phyloP scores from a whole-genome alignment of 2,888 invertebrate species.

The Formica aserva region DNA sequence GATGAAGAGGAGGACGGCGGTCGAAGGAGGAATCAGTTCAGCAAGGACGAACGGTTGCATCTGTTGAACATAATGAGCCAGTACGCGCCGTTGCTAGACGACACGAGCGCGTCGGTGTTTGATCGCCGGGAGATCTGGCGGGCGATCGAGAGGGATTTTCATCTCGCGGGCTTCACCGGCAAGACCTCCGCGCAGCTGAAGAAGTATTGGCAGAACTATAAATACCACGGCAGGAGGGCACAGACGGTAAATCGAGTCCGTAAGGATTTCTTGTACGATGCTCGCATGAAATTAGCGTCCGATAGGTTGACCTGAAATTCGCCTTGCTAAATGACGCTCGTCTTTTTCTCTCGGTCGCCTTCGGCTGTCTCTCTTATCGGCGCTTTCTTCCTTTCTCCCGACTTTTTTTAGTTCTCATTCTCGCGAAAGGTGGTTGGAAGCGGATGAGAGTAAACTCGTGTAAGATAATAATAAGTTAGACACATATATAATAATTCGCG shows the following conservation, averaged over 20 bases:
- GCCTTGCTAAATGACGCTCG: conserved; percentile 27
- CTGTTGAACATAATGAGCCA: conserved; percentile 71
- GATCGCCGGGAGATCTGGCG: conserved; percentile 74
- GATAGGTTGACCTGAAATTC: conserved; percentile 38
- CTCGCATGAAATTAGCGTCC: conserved; percentile 38
- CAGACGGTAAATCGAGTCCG: conserved; percentile 42
- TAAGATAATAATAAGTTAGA: conserved; percentile 29
- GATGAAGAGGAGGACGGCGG: conserved; percentile 52
- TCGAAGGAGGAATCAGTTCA: conserved; percentile 71
- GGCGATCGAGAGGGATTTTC: conserved; percentile 72
- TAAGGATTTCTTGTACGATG: neutral
- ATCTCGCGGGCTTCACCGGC: conserved; percentile 67
- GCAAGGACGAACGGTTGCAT: conserved; percentile 71
- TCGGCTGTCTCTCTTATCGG: conserved; percentile 20
- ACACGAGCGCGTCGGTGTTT: conserved; percentile 70
- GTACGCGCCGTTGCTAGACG: conserved; percentile 70
- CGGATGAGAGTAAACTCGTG: neutral
- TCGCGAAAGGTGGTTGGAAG: neutral
- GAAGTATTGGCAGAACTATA: conserved; percentile 77
- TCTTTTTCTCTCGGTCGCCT: neutral
- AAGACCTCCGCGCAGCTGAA: conserved; percentile 75
- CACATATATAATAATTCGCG: neutral
- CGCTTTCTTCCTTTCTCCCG: neutral
- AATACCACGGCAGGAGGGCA: conserved; percentile 74
- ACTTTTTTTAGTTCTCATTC: neutral